phyloP scores from a whole-genome alignment of 2,888 invertebrate genomes.

The Noctua pronuba region DNA sequence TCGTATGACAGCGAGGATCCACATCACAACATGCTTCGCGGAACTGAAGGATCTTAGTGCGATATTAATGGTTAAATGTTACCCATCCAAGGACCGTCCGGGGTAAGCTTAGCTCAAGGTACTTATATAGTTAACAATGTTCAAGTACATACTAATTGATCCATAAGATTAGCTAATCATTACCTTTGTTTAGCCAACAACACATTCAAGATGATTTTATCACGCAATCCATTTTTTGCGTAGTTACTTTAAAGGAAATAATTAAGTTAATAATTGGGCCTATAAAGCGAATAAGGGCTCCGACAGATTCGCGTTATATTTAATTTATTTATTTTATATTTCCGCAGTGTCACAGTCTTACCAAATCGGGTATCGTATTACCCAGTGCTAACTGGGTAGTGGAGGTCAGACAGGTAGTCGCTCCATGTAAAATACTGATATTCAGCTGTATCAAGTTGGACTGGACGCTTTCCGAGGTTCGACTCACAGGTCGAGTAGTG shows the following conservation, averaged over 20 bases:
- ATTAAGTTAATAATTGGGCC: constrained; percentile 39
- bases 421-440: background rate
- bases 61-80: background rate
- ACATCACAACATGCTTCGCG: background rate
- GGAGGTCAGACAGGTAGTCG: background rate
- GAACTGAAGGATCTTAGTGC: background rate
- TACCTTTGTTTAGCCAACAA: constrained; percentile 47
- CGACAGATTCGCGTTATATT: constrained; percentile 1
- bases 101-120: background rate
- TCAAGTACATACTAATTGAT: constrained; percentile 31
- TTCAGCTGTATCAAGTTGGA: background rate
- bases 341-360: background rate
- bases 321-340: background rate
- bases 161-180: constrained; percentile 40
- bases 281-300: constrained; percentile 34
- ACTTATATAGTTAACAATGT: constrained; percentile 1
- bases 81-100: background rate
- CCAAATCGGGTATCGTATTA: background rate
- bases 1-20: background rate
- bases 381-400: background rate
- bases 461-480: background rate
- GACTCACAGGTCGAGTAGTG: background rate
- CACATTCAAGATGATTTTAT: constrained; percentile 46
- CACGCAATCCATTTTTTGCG: constrained; percentile 51
- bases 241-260: constrained; percentile 47